Base-by-base conservation (phyloP, 2,797 vertebrate species). In the Tinamus major region DNA sequence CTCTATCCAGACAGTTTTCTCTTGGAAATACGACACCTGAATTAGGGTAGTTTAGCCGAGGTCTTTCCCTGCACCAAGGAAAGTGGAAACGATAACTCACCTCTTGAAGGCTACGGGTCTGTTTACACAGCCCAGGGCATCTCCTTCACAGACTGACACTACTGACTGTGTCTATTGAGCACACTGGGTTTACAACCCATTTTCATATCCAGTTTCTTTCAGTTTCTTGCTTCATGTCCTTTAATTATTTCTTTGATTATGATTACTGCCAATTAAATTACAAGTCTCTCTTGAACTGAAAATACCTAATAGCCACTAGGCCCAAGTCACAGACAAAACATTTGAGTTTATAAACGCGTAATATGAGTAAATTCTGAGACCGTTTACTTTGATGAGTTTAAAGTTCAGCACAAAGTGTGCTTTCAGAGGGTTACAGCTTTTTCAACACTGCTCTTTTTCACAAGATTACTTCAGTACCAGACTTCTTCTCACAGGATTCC, bases 171-270 rank as follows among this genome's bases (percentile, higher is more conserved):
- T 49, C 48, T 49, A 49, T 24, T 13, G 21, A 49, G 11, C 10
- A 1, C n/a, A 33, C 0, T 9, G 33, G 83, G 80, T 92, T 91
- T 92, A 87, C 64, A 48, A 89, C 5, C 18, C 44, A 29, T 92
- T 87, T 77, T 79, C 48, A 91, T 82, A 16, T 21, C 39, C 42
- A 35, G 64, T 12, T 29, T 79, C 77, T 84, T 92, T 41, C 77
- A 81, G 72, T 24, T 76, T 79, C 63, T 79, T 76, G 58, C 35
- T 93, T 90, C 88, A 71, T 78, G 78, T 0, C 10, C 41, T 88
- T 4, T 64, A 85, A 80, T 87, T 87, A 92, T 55, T 87, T 85
- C 48, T 87, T 90, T 55, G 53, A 55, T 31, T 71, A 89, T 83
- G 21, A 88, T 87, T 75, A 92, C 11, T 58, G 24, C 53, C 91